A percentile compares a stretch with the other conserved stretches of the same genome.
Conservation (phyloP, 2,888 invertebrate genomes). For the Drosophila anomelani region DNA sequence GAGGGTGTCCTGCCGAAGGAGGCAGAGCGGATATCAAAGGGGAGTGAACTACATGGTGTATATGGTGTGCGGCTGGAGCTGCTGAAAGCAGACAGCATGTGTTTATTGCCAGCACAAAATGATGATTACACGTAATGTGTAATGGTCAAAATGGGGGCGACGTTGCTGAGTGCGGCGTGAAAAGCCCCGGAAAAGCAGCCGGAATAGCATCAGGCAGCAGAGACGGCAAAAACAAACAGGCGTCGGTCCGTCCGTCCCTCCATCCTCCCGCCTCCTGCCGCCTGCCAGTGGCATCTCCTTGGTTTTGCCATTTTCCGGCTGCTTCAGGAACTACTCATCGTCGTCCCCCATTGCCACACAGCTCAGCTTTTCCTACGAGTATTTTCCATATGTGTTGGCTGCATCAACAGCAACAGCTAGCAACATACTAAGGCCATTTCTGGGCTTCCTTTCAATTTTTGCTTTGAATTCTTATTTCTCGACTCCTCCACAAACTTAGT, state of each 20-base stretch:
- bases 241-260: slow-evolving; percentile 35
- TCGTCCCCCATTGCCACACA: slow-evolving; percentile 15
- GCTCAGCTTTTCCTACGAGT: slow-evolving; percentile 18
- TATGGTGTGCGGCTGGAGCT: slow-evolving; percentile 2
- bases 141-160: slow-evolving; percentile 51
- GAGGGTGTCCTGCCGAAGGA: slow-evolving; percentile 1
- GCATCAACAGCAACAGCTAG: slow-evolving; percentile 23
- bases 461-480: slow-evolving; percentile 24
- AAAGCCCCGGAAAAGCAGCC: slow-evolving; percentile 67
- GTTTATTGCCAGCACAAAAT: slow-evolving; percentile 78
- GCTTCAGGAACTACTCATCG: slow-evolving; percentile 18
- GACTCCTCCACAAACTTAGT: background rate
- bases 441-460: slow-evolving; percentile 31
- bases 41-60: slow-evolving; percentile 1
- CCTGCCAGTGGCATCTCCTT: slow-evolving; percentile 47
- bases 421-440: slow-evolving; percentile 33
- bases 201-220: slow-evolving; percentile 67
- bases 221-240: slow-evolving; percentile 62
- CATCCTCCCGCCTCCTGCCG: slow-evolving; percentile 18
- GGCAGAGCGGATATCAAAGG: background rate
- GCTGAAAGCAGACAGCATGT: slow-evolving; percentile 66
- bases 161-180: slow-evolving; percentile 39
- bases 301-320: slow-evolving; percentile 31
- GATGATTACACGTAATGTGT: slow-evolving; percentile 77
- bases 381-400: slow-evolving; percentile 44